A percentile compares a stretch with the other conserved stretches of the same genome.
Evolutionary conservation across 1,140 invertebrate genomes (phyloP).

Genomic region (Drosophila teissieri): DNA sequence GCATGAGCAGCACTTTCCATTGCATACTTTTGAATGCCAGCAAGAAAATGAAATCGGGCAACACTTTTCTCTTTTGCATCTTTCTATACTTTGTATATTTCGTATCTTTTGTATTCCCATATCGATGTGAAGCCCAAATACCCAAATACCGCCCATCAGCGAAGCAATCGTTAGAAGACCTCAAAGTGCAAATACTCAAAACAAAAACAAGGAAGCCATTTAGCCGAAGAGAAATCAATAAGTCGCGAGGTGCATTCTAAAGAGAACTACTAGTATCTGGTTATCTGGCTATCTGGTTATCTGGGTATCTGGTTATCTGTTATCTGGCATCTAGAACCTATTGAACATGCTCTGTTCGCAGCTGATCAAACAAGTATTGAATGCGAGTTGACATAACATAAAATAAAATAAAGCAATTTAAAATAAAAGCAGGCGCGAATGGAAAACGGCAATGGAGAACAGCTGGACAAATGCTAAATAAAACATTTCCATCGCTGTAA

Average conservation of each 20-base stretch:
- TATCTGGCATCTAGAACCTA: not conserved
- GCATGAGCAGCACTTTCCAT: not conserved
- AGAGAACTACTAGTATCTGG: not conserved
- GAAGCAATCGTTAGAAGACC: conserved; percentile 9
- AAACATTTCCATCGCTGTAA: not conserved
- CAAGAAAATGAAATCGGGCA: not conserved
- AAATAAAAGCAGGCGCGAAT: conserved; percentile 27
- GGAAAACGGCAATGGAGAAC: not conserved
- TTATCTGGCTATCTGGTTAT: too few species aligned
- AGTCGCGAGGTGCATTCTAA: not conserved
- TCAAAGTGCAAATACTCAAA: conserved; percentile 8
- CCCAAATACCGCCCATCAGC: not conserved
- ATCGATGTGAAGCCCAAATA: too few species aligned
- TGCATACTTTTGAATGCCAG: conserved; percentile 71
- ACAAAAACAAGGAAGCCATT: conserved; percentile 11
- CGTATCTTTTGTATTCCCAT: too few species aligned
- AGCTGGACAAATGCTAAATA: conserved; percentile 23
- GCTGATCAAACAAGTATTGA: conserved; percentile 28
- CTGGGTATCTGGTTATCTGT: too few species aligned
- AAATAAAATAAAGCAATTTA: not conserved
- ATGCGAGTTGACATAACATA: conserved; percentile 10
- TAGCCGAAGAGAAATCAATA: conserved; percentile 30
- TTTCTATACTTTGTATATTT: not conserved
- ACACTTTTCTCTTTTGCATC: not conserved
- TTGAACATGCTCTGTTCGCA: conserved; percentile 5